A percentile compares a stretch with the other conserved stretches of the same genome.
phyloP scores from a whole-genome alignment of 2,888 invertebrate genomes.

The Phrixothrix hirtus region DNA sequence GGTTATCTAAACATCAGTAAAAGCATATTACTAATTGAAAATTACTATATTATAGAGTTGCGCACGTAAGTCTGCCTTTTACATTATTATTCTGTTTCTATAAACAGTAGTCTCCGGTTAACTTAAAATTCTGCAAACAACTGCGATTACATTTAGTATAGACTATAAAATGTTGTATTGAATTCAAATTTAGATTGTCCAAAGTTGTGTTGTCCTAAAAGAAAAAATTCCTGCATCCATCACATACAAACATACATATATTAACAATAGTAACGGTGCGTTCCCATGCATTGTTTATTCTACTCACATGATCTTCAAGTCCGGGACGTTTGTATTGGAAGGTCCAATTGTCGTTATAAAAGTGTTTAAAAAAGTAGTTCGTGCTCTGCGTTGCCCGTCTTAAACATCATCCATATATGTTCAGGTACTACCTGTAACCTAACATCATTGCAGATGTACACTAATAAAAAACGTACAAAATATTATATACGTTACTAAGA shows the following conservation, averaged over 20 bases:
- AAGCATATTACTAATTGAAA: too few relatives aligned
- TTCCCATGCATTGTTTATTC: slow-evolving; percentile 55
- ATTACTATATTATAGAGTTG: too few relatives aligned
- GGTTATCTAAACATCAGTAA: too few relatives aligned
- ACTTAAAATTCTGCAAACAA: neutral
- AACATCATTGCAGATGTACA: slow-evolving; percentile 30
- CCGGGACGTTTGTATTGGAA: slow-evolving; percentile 39
- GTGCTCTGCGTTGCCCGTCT: slow-evolving; percentile 31
- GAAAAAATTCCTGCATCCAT: slow-evolving; percentile 36
- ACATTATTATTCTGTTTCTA: too few relatives aligned
- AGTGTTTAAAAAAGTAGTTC: slow-evolving; percentile 36
- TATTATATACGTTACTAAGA: too few relatives aligned
- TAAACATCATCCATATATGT: slow-evolving; percentile 26
- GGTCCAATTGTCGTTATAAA: slow-evolving; percentile 42
- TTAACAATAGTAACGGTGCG: slow-evolving; percentile 49
- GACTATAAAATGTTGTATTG: slow-evolving; percentile 21
- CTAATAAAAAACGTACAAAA: too few relatives aligned
- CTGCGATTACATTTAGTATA: neutral
- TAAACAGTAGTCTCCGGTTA: neutral
- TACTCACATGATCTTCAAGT: slow-evolving; percentile 43
- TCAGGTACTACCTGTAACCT: slow-evolving; percentile 31
- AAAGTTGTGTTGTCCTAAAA: slow-evolving; percentile 22
- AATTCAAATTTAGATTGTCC: slow-evolving; percentile 25
- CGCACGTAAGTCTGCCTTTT: too few relatives aligned
- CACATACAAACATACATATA: slow-evolving; percentile 43